phyloP scores from a whole-genome alignment of 2,888 invertebrate species.

The Hydropsyche betteni region DNA sequence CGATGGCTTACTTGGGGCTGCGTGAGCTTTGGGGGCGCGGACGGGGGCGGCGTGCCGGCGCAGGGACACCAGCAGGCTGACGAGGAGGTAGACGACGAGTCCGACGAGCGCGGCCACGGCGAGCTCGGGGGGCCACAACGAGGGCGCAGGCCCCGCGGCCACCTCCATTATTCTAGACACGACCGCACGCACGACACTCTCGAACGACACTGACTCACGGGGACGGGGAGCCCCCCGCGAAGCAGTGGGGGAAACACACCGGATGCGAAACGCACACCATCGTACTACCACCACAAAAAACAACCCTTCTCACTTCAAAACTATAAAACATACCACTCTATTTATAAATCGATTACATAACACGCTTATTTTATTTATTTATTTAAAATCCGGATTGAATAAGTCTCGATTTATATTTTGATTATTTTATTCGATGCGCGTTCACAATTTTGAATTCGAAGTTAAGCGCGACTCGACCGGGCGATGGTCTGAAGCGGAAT shows the following conservation, averaged over 20 bases:
- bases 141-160: neutral
- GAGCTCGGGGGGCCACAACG: neutral
- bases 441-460: too few relatives aligned
- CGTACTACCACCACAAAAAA: neutral
- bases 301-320: too few relatives aligned
- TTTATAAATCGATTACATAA: neutral
- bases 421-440: too few relatives aligned
- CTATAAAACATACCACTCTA: neutral
- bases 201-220: too few relatives aligned
- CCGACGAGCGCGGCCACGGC: neutral
- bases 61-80: neutral
- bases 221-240: too few relatives aligned
- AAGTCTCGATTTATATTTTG: too few relatives aligned
- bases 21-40: neutral
- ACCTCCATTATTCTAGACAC: neutral
- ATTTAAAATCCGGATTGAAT: too few relatives aligned
- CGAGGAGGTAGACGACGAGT: neutral
- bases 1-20: neutral
- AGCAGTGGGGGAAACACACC: neutral
- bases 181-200: too few relatives aligned
- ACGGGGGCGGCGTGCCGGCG: neutral
- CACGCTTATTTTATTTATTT: neutral
- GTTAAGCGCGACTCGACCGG: neutral
- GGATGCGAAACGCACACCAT: neutral
- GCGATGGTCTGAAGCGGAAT: conserved; percentile 10